Percentiles rank a stretch among this genome's conserved stretches.
Conservation (phyloP, 2,797 vertebrate genomes). For the Sebastes minor region DNA sequence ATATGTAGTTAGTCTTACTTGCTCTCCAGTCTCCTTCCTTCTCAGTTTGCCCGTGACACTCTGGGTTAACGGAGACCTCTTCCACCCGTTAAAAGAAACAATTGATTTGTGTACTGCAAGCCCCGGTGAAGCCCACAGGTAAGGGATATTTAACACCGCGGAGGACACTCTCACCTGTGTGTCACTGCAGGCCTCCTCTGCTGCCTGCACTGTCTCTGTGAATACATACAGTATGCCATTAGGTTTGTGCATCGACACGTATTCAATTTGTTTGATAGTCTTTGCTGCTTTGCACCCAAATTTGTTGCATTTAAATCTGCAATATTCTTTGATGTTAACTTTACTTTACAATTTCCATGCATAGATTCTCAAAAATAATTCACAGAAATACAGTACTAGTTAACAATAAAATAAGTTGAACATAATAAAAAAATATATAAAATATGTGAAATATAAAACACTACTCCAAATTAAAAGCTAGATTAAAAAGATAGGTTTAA, state of each 20-base stretch:
- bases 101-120: constrained; percentile 43
- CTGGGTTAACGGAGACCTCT: background rate
- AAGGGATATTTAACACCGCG: constrained; percentile 71
- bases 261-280: background rate
- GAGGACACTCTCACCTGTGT: constrained; percentile 63
- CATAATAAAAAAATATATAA: background rate
- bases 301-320: background rate
- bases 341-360: background rate
- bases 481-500: background rate
- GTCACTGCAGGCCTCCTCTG: background rate
- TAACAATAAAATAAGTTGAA: background rate
- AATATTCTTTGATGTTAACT: background rate
- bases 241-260: background rate
- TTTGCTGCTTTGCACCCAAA: background rate
- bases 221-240: background rate
- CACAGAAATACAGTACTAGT: background rate
- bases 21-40: background rate
- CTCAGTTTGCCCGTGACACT: background rate
- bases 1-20: background rate
- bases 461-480: background rate
- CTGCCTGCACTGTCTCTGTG: background rate
- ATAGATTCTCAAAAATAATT: background rate
- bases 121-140: constrained; percentile 57
- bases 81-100: constrained; percentile 21
- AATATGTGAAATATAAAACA: background rate